Evolutionary conservation across 1,140 invertebrate species (phyloP).

Genomic region (Medauroidea extradentata): DNA sequence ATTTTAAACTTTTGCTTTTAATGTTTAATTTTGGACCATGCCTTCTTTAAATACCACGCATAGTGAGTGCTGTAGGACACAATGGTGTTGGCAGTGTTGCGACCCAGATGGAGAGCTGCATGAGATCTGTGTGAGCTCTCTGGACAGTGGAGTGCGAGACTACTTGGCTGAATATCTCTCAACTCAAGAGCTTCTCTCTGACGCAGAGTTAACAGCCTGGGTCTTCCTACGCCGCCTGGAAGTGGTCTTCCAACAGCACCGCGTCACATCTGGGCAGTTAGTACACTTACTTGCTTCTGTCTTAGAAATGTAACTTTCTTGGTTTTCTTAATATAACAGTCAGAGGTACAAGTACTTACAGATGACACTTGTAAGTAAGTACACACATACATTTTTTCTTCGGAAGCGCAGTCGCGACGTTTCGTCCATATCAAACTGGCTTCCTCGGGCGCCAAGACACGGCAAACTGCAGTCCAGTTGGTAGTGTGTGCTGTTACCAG

Average conservation of each 20-base stretch:
- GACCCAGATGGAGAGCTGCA: slow-evolving; percentile 3
- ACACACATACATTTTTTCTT: no score
- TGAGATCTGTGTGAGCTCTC: neutral
- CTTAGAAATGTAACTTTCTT: no score
- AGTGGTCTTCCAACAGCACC: neutral
- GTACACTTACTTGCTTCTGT: neutral
- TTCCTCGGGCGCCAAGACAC: no score
- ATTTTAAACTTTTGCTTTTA: no score
- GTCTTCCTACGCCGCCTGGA: neutral
- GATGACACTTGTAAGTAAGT: no score
- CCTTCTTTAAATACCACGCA: no score
- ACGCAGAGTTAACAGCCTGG: slow-evolving; percentile 5
- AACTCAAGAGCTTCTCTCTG: neutral
- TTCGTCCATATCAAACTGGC: neutral
- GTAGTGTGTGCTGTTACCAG: no score
- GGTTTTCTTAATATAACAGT: no score
- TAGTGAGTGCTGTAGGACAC: no score
- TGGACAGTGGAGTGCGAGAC: neutral
- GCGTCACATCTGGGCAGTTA: neutral
- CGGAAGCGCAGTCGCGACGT: neutral
- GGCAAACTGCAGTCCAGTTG: no score
- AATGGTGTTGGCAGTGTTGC: neutral
- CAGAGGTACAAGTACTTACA: no score
- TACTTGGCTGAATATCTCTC: neutral
- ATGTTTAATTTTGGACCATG: no score